phyloP scores from a whole-genome alignment of 2,888 invertebrate species.

The Carterocephalus palaemon region DNA sequence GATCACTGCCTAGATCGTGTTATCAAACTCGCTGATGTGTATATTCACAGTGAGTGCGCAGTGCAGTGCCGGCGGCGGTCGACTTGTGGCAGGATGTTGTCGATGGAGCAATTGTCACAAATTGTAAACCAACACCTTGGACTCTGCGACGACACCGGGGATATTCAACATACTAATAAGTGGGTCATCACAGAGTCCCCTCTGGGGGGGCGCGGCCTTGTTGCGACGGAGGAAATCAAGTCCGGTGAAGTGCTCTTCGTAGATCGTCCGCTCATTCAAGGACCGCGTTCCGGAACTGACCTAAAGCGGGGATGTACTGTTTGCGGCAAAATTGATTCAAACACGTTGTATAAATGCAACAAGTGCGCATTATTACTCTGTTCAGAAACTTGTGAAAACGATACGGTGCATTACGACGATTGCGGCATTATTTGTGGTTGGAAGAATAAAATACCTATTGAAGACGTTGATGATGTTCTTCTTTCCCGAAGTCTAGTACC shows the following conservation, averaged over 20 bases:
- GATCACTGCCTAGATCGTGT: slow-evolving; percentile 55
- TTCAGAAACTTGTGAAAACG: slow-evolving; percentile 80
- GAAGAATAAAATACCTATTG: slow-evolving; percentile 70
- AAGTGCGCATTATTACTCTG: slow-evolving; percentile 86
- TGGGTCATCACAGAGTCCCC: slow-evolving; percentile 82
- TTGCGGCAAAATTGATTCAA: slow-evolving; percentile 76
- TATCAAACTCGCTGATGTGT: slow-evolving; percentile 68
- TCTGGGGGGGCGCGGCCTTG: slow-evolving; percentile 84
- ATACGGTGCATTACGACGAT: slow-evolving; percentile 79
- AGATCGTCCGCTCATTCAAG: slow-evolving; percentile 84
- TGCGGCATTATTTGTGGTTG: slow-evolving; percentile 81
- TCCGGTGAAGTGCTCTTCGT: slow-evolving; percentile 84
- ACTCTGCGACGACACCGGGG: slow-evolving; percentile 45
- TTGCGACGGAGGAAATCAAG: slow-evolving; percentile 82
- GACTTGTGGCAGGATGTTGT: slow-evolving; percentile 73
- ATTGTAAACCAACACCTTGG: slow-evolving; percentile 70
- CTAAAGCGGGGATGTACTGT: slow-evolving; percentile 81
- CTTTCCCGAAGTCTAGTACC: slow-evolving; percentile 61
- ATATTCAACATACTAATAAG: slow-evolving; percentile 49
- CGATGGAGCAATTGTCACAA: slow-evolving; percentile 71
- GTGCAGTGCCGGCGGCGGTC: slow-evolving; percentile 64
- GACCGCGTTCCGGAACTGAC: slow-evolving; percentile 80
- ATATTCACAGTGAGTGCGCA: slow-evolving; percentile 62
- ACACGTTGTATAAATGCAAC: slow-evolving; percentile 73
- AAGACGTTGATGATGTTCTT: slow-evolving; percentile 55